Conservation (phyloP, 2,113 vertebrate genomes). For the Prochilodus magdalenae region DNA sequence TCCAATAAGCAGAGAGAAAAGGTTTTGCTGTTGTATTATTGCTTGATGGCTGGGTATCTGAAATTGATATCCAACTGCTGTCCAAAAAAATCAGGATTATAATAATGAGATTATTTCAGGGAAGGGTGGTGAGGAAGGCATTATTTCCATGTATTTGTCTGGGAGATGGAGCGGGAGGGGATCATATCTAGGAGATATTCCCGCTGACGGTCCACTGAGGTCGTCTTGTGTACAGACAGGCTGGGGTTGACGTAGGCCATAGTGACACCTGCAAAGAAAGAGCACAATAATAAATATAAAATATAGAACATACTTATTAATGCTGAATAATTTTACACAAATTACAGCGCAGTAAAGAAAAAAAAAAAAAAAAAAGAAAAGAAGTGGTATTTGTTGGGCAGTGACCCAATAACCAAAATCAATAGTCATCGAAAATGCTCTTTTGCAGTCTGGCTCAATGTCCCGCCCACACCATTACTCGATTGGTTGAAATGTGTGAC, state of each 20-base stretch:
- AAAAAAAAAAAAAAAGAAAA: no score
- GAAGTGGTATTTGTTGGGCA: no score
- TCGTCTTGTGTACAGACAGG: slow-evolving; percentile 88
- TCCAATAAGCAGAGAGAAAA: slow-evolving; percentile 21
- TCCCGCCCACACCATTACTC: no score
- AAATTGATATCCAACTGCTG: slow-evolving; percentile 56
- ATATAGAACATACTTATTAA: not conserved
- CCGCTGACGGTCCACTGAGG: slow-evolving; percentile 92
- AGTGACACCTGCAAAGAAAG: slow-evolving; percentile 83
- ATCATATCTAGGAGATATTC: slow-evolving; percentile 99
- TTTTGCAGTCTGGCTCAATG: no score
- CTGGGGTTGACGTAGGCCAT: slow-evolving; percentile 92
- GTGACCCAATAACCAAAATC: no score
- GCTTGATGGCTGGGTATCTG: slow-evolving; percentile 58
- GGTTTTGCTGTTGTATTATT: slow-evolving; percentile 49
- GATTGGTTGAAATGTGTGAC: no score
- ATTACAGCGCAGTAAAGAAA: not conserved
- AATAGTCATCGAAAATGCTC: no score
- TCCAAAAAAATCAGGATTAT: slow-evolving; percentile 69
- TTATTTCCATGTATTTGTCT: slow-evolving; percentile 96
- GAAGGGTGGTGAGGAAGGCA: slow-evolving; percentile 47
- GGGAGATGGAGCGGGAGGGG: slow-evolving; percentile 95
- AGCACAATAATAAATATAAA: slow-evolving; percentile 8
- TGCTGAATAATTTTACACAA: not conserved
- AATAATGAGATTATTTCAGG: slow-evolving; percentile 63